Evolutionary conservation across 1,140 invertebrate species (phyloP).

Genomic region (Dendroctonus ponderosae): DNA sequence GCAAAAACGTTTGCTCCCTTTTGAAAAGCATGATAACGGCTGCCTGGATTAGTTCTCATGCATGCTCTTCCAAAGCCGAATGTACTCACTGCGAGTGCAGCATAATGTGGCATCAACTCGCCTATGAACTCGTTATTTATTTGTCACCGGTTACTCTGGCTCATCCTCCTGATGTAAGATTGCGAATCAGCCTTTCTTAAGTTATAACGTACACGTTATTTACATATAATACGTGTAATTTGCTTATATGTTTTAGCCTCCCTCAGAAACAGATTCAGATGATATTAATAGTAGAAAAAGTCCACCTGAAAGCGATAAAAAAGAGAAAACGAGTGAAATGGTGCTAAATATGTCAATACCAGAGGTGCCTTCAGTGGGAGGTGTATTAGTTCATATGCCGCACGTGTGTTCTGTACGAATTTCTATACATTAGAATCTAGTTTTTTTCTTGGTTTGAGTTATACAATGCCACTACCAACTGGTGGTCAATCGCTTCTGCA

Average conservation of each 20-base stretch:
- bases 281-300: slow-evolving; percentile 62
- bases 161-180: slow-evolving; percentile 73
- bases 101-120: slow-evolving; percentile 91
- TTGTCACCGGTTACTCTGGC: slow-evolving; percentile 72
- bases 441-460: slow-evolving; percentile 38
- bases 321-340: slow-evolving; percentile 63
- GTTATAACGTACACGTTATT: slow-evolving; percentile 5
- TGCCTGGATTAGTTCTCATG: slow-evolving; percentile 71
- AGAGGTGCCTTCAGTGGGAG: slow-evolving; percentile 75
- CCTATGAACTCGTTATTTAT: slow-evolving; percentile 75
- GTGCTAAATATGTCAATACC: slow-evolving; percentile 63
- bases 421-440: slow-evolving; percentile 24
- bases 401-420: slow-evolving; percentile 71
- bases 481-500: background rate
- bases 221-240: background rate
- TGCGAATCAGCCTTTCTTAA: background rate
- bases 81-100: slow-evolving; percentile 90
- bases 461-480: slow-evolving; percentile 7
- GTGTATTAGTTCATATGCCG: slow-evolving; percentile 84
- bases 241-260: slow-evolving; percentile 52
- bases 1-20: slow-evolving; percentile 73
- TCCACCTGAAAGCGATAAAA: slow-evolving; percentile 65
- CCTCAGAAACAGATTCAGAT: slow-evolving; percentile 60
- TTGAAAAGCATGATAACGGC: slow-evolving; percentile 80
- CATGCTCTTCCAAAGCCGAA: slow-evolving; percentile 65